Conservation (phyloP, 2,113 vertebrate species). For the Bolborhynchus lineola region DNA sequence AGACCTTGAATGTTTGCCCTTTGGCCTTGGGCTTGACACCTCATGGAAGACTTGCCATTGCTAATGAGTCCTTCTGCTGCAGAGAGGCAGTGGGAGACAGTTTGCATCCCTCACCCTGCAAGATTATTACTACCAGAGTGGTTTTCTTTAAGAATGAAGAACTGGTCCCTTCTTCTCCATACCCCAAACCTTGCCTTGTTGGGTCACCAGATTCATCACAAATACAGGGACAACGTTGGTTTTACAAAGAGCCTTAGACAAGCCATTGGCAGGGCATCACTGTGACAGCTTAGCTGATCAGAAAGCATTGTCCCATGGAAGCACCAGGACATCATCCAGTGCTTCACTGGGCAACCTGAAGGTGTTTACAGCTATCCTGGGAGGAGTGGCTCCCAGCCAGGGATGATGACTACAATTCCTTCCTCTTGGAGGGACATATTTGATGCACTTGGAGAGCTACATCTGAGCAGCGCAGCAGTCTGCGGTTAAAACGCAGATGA, state of each 20-base stretch:
- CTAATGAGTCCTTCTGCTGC: background rate
- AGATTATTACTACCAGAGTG: rapidly evolving
- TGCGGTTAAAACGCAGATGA: background rate
- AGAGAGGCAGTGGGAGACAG: background rate
- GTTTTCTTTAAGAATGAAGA: background rate
- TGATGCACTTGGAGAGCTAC: rapidly evolving
- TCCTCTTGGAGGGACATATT: background rate
- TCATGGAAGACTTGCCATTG: background rate
- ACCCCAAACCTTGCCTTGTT: rapidly evolving
- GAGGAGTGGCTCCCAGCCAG: background rate
- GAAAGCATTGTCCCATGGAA: rapidly evolving
- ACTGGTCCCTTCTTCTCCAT: background rate
- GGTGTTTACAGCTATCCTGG: background rate
- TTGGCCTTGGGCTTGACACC: background rate
- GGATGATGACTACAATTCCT: background rate
- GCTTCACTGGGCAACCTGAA: background rate
- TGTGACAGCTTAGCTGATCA: background rate
- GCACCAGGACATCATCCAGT: background rate
- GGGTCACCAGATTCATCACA: background rate
- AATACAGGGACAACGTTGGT: rapidly evolving
- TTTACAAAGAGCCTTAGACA: background rate
- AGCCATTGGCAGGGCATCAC: background rate
- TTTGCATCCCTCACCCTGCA: rapidly evolving
- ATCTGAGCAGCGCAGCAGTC: background rate
- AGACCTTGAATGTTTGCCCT: background rate